These are phyloP conservation scores for Diplodus sargus DNA, from an alignment of 2,797 vertebrate genomes.

Conservation along the genomic window DNA sequence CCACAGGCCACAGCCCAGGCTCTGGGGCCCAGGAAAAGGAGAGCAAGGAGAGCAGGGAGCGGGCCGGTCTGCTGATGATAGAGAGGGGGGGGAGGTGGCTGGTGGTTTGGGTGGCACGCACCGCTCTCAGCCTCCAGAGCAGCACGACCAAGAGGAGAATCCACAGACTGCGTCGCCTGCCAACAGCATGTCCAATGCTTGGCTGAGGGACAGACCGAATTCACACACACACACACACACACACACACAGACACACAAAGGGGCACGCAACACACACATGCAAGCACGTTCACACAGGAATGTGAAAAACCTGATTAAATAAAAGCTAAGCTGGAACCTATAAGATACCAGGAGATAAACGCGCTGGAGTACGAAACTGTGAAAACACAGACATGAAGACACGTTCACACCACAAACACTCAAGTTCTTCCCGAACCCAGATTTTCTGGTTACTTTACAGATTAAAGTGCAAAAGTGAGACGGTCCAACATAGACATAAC, in stretches of 20 bases:
- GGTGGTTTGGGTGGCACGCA: slow-evolving; percentile 80
- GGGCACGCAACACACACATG: slow-evolving; percentile 39
- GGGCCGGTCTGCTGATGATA: slow-evolving; percentile 67
- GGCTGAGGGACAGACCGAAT: slow-evolving; percentile 62
- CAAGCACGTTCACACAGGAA: slow-evolving; percentile 56
- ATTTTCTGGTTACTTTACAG: slow-evolving; percentile 52
- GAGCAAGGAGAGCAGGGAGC: slow-evolving; percentile 70
- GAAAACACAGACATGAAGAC: slow-evolving; percentile 53
- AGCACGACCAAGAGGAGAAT: slow-evolving; percentile 67
- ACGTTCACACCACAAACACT: slow-evolving; percentile 55
- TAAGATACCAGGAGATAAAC: slow-evolving; percentile 56
- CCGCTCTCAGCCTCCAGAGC: slow-evolving; percentile 63
- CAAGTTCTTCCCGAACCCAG: slow-evolving; percentile 29
- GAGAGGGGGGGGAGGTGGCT: slow-evolving; percentile 27
- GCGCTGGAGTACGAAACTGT: slow-evolving; percentile 27
- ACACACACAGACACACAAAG: slow-evolving; percentile 28
- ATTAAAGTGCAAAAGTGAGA: slow-evolving; percentile 43
- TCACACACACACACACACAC: neutral
- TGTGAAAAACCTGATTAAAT: slow-evolving; percentile 48
- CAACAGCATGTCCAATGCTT: slow-evolving; percentile 69
- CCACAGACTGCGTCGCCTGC: slow-evolving; percentile 73
- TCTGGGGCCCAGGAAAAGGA: slow-evolving; percentile 78
- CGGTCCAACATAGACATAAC: slow-evolving; percentile 54
- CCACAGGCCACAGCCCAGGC: slow-evolving; percentile 79
- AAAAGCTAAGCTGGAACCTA: slow-evolving; percentile 52